phyloP scores from a whole-genome alignment of 2,113 vertebrate genomes.

The Ursus arctos region DNA sequence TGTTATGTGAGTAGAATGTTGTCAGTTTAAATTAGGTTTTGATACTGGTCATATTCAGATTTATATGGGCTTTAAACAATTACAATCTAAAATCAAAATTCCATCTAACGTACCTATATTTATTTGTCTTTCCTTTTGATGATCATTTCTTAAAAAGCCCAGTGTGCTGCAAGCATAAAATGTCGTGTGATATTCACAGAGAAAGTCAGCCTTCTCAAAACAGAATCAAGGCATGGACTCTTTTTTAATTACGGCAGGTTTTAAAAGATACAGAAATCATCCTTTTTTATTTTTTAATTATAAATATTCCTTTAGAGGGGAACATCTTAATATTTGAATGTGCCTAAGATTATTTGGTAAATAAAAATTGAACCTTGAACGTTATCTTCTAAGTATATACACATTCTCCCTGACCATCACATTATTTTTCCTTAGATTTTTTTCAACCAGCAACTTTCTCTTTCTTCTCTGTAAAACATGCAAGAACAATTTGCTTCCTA shows the following conservation, averaged over 20 bases:
- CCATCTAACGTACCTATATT: neutral
- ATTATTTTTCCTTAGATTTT: neutral
- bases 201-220: constrained; percentile 32
- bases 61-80: neutral
- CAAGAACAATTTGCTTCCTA: neutral
- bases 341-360: neutral
- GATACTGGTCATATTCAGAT: neutral
- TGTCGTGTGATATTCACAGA: neutral
- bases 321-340: constrained; percentile 25
- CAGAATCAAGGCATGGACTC: neutral
- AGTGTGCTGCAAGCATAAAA: neutral
- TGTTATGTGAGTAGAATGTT: neutral
- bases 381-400: neutral
- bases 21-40: neutral
- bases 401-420: neutral
- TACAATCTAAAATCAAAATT: constrained; percentile 7
- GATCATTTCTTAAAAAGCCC: neutral
- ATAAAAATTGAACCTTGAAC: neutral
- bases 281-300: neutral
- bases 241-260: neutral
- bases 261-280: neutral
- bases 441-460: neutral
- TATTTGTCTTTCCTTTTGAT: neutral
- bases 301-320: constrained; percentile 35
- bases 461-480: neutral